Evolutionary conservation across 2,113 vertebrate species (phyloP).

Genomic region (Chlorocebus sabaeus): DNA sequence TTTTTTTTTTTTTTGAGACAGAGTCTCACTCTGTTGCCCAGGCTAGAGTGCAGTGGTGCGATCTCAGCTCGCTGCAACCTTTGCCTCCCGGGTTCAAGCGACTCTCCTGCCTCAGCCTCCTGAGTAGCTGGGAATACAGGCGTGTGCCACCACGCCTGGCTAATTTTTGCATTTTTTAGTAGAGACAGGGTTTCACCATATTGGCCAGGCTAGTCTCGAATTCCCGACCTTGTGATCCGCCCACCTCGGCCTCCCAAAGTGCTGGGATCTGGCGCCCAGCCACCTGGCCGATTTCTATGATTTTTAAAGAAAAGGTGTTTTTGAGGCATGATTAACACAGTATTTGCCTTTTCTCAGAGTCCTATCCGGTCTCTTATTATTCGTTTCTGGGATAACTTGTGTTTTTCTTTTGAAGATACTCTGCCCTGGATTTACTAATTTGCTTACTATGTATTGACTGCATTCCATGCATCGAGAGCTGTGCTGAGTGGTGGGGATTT

Average conservation of each 20-base stretch:
- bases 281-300: no score
- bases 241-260: not conserved
- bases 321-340: not conserved
- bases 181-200: no score
- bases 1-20: no score
- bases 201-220: not conserved
- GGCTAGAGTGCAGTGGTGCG: no score
- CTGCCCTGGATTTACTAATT: not conserved
- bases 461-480: not conserved
- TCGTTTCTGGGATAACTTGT: not conserved
- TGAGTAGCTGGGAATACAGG: no score
- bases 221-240: not conserved
- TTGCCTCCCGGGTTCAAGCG: no score
- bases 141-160: no score
- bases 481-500: not conserved
- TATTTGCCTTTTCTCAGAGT: not conserved
- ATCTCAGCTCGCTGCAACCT: no score
- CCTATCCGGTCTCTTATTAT: not conserved
- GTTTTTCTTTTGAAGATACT: slow-evolving; percentile 4
- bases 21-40: no score
- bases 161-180: no score
- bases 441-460: not conserved
- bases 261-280: not conserved
- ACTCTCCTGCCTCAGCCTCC: no score
- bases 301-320: not conserved